Evolutionary conservation across 1,140 invertebrate genomes (phyloP).

Genomic region (Drosophila bifasciata): DNA sequence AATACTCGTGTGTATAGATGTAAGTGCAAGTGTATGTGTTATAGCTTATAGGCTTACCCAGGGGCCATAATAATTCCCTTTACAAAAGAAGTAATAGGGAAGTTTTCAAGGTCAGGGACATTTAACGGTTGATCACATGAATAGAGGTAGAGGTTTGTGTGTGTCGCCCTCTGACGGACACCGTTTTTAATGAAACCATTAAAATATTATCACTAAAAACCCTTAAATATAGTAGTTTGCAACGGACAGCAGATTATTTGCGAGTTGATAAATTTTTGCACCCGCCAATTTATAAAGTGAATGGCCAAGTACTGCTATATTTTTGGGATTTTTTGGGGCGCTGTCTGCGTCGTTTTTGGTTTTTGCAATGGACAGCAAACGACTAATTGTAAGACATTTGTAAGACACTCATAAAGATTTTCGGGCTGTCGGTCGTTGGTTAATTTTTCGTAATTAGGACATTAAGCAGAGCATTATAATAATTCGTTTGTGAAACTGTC

Average conservation of each 20-base stretch:
- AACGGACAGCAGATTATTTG: constrained; percentile 38
- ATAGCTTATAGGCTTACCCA: constrained; percentile 42
- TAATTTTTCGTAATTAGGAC: constrained; percentile 52
- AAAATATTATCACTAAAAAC: constrained; percentile 10
- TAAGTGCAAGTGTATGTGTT: constrained; percentile 27
- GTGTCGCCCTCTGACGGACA: constrained; percentile 7
- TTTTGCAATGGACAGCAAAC: constrained; percentile 35
- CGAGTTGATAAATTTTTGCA: constrained; percentile 37
- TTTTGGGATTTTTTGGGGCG: constrained; percentile 32
- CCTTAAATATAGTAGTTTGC: constrained; percentile 13
- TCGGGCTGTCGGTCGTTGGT: constrained; percentile 25
- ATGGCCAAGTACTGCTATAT: constrained; percentile 37
- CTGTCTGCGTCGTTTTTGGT: constrained; percentile 10
- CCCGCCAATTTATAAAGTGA: constrained; percentile 45
- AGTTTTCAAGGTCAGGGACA: constrained; percentile 61
- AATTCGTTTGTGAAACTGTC: constrained; percentile 62
- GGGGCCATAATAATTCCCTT: constrained; percentile 33
- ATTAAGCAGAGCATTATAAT: constrained; percentile 56
- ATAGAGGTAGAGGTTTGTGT: constrained; percentile 22
- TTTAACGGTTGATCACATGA: constrained; percentile 36
- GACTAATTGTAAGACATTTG: constrained; percentile 57
- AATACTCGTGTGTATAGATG: constrained; percentile 17
- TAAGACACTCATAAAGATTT: constrained; percentile 46
- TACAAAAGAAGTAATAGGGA: constrained; percentile 54
- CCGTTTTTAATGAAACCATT: constrained; percentile 21